These are phyloP conservation scores for Zeugodacus cucurbitae DNA, from an alignment of 1,140 invertebrate species.

Conservation along the genomic window DNA sequence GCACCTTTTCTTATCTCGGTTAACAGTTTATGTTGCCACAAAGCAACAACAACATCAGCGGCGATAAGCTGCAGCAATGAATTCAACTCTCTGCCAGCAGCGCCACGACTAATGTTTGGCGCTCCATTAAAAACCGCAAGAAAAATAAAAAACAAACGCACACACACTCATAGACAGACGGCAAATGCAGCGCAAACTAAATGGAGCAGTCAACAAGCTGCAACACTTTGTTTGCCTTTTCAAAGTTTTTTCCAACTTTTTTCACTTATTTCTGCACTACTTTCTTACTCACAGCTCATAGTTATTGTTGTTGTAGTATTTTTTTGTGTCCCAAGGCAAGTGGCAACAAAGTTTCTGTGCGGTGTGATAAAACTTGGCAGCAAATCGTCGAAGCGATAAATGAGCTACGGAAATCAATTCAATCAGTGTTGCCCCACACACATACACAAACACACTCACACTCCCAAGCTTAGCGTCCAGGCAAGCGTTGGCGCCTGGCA, in stretches of 20 bases:
- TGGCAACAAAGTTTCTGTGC: background rate
- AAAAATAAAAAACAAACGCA: background rate
- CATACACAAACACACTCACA: background rate
- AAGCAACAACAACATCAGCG: background rate
- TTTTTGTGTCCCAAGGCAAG: background rate
- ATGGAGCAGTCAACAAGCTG: slow-evolving; percentile 14
- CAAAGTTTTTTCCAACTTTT: background rate
- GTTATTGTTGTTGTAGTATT: background rate
- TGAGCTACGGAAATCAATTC: slow-evolving; percentile 25
- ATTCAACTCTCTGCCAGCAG: background rate
- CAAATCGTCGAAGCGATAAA: slow-evolving; percentile 17
- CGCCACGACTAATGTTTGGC: background rate
- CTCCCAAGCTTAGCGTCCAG: background rate
- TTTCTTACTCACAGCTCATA: background rate
- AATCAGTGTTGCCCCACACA: background rate
- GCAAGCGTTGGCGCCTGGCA: background rate
- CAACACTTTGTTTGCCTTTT: slow-evolving; percentile 27
- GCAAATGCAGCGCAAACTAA: background rate
- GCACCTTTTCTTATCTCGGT: background rate
- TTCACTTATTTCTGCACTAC: background rate
- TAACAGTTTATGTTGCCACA: background rate
- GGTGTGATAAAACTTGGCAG: background rate
- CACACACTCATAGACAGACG: no score
- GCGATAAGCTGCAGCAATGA: slow-evolving; percentile 1
- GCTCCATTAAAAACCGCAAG: background rate